Evolutionary conservation across 35 echinoderm and acorn worm genomes (phyloP), one percentile per base, ranked within the genome.

Genomic region (Amphiura filiformis): DNA sequence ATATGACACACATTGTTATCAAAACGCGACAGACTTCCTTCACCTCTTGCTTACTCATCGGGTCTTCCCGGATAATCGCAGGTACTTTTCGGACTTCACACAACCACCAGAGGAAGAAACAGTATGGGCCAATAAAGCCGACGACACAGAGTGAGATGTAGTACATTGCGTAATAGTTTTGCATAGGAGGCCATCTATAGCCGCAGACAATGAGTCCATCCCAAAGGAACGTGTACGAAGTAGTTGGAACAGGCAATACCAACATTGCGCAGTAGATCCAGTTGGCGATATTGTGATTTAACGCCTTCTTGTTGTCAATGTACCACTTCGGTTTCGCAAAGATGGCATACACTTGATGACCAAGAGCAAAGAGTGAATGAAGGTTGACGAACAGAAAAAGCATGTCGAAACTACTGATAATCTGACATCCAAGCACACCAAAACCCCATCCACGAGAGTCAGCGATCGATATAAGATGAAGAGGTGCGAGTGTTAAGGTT

Each of bases 101-200:
- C 7, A 26, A 70, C 56, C 56, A n/a, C 83, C 83, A 85, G 26
- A 37, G 22, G 13, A 85, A 5, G 75, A 85, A 91, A 1, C 32
- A 20, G 34, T 85, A 85, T n/a, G 56, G 83, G 12, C 44, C 47
- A 0, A 84, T 1, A 39, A 78, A 85, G 17, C 49, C 37, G 34
- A 91, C 56, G 41, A 91, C 75, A 65, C 85, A 79, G 31, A 85
- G 39, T 15, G 65, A 75, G 30, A 82, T 84, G 75, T 79, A 91
- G 39, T 82, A 91, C 70, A 91, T 91, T 23, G 83, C 40, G 82
- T 91, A 84, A 39, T 80, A 91, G 31, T 78, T 91, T 32, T 91
- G 81, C 20, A 39, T 34, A 3, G 70, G 38, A 13, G 89, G 89
- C 89, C 89, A 91, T 20, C 47, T 41, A 26, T 91, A 91, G 23